Conservation (phyloP, 2,113 vertebrate species). For the Lepisosteus oculatus region DNA sequence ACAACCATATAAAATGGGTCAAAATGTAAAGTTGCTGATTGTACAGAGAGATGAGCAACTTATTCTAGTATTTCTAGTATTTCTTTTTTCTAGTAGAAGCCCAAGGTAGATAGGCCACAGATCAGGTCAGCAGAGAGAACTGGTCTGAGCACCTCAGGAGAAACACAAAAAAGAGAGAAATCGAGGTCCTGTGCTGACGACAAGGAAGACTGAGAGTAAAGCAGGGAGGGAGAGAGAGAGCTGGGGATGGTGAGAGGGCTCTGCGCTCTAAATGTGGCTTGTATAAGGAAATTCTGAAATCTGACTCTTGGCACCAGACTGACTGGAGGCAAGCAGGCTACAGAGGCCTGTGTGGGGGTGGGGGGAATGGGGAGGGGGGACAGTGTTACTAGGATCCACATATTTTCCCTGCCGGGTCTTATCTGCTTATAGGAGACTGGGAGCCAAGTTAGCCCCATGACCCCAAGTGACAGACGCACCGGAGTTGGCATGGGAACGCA, state of each 20-base stretch:
- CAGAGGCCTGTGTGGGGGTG: conserved; percentile 25
- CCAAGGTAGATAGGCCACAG: too few species aligned
- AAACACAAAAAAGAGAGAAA: too few species aligned
- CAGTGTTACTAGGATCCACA: conserved; percentile 64
- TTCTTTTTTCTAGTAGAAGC: too few species aligned
- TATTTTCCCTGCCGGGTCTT: conserved; percentile 53
- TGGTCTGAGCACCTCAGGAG: too few species aligned
- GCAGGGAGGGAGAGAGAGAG: background rate
- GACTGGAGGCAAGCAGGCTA: conserved; percentile 69
- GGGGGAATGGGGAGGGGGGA: conserved; percentile 53
- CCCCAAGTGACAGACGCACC: conserved; percentile 35
- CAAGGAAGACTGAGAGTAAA: background rate
- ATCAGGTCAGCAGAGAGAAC: too few species aligned
- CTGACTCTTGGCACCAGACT: conserved; percentile 85
- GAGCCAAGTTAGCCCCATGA: conserved; percentile 50
- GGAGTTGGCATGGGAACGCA: conserved; percentile 31
- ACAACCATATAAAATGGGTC: too few species aligned
- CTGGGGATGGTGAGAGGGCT: conserved; percentile 30
- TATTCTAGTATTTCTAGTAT: too few species aligned
- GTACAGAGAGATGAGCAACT: too few species aligned
- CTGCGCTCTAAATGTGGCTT: conserved; percentile 81
- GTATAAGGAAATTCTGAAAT: conserved; percentile 81
- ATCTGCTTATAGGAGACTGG: conserved; percentile 56
- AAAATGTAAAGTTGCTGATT: too few species aligned
- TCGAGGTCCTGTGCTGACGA: background rate